A percentile compares a stretch with the other conserved stretches of the same genome.
These are phyloP conservation scores for Steinernema hermaphroditum DNA, from an alignment of 2,888 invertebrate species.

Conservation along the genomic window DNA sequence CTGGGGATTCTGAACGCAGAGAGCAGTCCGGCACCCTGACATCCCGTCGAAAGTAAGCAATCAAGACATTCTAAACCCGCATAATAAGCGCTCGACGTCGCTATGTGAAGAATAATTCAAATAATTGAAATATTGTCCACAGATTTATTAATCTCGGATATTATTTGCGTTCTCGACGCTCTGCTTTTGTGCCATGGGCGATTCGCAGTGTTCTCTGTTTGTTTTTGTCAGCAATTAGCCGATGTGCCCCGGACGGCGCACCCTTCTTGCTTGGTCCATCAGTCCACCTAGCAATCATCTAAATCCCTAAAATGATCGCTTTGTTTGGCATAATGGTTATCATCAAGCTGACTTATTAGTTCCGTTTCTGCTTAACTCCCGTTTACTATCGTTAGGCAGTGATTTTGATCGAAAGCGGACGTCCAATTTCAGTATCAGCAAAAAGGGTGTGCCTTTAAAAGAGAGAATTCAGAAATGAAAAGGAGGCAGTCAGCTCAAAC, in stretches of 20 bases:
- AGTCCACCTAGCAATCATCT: background rate
- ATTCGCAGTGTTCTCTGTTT: constrained; percentile 23
- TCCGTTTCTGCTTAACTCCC: background rate
- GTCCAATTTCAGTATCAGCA: background rate
- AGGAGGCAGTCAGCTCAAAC: background rate
- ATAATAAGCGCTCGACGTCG: background rate
- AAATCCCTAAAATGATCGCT: background rate
- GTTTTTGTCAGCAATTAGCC: constrained; percentile 23
- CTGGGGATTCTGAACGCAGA: no score
- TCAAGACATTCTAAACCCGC: background rate
- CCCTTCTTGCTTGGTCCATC: background rate
- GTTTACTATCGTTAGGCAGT: background rate
- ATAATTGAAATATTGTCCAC: background rate
- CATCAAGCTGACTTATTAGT: background rate
- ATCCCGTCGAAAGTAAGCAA: background rate
- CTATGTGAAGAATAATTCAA: constrained; percentile 18
- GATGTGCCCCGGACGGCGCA: background rate
- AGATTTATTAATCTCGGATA: constrained; percentile 20
- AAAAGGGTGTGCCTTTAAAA: background rate
- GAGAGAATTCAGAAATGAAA: background rate
- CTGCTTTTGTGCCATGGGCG: constrained; percentile 18
- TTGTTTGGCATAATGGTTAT: background rate
- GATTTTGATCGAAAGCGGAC: background rate
- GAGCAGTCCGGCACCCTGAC: no score
- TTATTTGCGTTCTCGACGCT: background rate